These are phyloP conservation scores for Temnopleurus reevesii DNA, from an alignment of 53 echinoderm and acorn worm species.

Conservation along the genomic window DNA sequence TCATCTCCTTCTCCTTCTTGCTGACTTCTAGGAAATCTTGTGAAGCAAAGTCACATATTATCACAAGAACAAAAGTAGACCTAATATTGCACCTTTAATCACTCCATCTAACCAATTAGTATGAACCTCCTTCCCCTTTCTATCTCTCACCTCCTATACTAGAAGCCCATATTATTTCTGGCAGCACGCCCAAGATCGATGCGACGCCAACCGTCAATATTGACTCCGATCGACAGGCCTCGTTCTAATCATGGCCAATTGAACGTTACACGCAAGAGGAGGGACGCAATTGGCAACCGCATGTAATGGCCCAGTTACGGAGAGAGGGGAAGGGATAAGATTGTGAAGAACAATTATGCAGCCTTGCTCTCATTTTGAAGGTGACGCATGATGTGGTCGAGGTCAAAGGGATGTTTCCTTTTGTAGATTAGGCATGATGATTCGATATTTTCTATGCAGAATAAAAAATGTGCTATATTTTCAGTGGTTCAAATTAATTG, in stretches of 20 bases:
- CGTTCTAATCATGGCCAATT: constrained; percentile 1
- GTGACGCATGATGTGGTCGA: neutral
- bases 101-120: constrained; percentile 1
- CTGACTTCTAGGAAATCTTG: no score
- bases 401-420: no score
- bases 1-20: no score
- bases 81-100: constrained; percentile 18
- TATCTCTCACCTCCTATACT: neutral
- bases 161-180: constrained; percentile 19
- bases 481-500: no score
- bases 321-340: neutral
- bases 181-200: constrained; percentile 27
- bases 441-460: no score
- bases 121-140: neutral
- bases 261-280: neutral
- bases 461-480: no score
- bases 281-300: neutral
- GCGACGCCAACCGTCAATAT: constrained; percentile 14
- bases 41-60: no score
- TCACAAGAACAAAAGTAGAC: neutral
- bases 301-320: neutral
- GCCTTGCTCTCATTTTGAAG: neutral
- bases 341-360: neutral
- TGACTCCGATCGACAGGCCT: constrained; percentile 20
- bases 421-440: no score